Evolutionary conservation across 1,140 invertebrate species (phyloP), one percentile per base, ranked within the genome.

Genomic region (Hylyphantes graminicola): DNA sequence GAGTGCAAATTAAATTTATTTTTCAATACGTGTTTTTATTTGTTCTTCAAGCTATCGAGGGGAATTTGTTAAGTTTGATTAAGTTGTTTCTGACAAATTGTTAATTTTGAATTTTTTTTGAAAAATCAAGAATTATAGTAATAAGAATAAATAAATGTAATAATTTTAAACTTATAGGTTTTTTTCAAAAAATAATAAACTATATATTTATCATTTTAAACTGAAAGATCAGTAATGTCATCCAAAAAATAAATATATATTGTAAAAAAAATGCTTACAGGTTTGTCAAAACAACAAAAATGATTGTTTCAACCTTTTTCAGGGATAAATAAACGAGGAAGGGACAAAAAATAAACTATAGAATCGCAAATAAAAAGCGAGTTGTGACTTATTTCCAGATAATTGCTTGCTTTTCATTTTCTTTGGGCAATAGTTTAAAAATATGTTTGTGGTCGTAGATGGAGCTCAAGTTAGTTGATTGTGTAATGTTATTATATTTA

Each of bases 11-110:
- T 83, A 83, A 83, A 83, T 83, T 75, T 75, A 75, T 83, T 83
- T 83, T 83, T 83, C 80, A 83, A 83, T 83, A 83, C 63, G 70
- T 64, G 68, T 75, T 83, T 82, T 83, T 65, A 74, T 83, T 83
- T 75, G 50, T 83, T 75, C 79, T 74, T 57, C 59, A 57, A 70
- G 80, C 80, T 65, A 75, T 83, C 72, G 80, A 64, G 55, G 68
- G 68, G 57, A 74, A 67, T 35, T 35, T 35, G 35, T 35, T 35
- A 2, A 35, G 35, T 35, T 35, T 35, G 35, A 35, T 35, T 35
- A 35, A 35, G 35, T 35, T 35, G 35, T 35, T 35, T 35, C 35
- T 35, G 35, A 35, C 35, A 35, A 35, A 35, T 35, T 35, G 35
- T 35, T 35, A 5, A 35, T 35, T 35, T 1, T 35, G 35, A 35